Base-by-base conservation (phyloP, 2,113 vertebrate genomes). In the Microtus oregoni region DNA sequence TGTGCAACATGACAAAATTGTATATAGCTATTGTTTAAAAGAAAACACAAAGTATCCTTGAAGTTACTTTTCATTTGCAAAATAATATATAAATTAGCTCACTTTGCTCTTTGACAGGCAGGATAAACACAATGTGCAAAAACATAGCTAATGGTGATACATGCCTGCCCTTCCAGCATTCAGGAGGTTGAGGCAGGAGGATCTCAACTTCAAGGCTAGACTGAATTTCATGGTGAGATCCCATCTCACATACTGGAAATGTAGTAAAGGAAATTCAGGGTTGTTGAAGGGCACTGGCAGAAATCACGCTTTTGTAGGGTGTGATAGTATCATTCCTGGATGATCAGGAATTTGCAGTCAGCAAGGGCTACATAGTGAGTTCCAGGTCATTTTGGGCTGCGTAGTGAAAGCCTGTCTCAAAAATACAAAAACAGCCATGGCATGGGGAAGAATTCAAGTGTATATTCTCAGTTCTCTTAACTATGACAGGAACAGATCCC, bases 281-380 rank as follows among this genome's bases (percentile, higher is more conserved):
- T 9, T 30, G 44, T 6, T 6, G 32, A 55, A 9, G 68, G 10
- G 6, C 6, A 2, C 1, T 7, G 50, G 8, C 5, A 47, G 28
- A 63, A 38, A 32, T 68, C 90, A 91, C 68, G 3, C 1, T 19
- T 38, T 32, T 44, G n/a, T 38, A 28, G 7, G 24, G 52, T 38
- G 24, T 38, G 52, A 24, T 83, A 20, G n/a, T 61, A 81, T 47
- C 13, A 7, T 47, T 47, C 12, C 75, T 28, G 13, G 35, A 28
- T 7, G 22, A 65, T 4, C 7, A 41, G n/a, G 58, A 85, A 28
- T 44, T 44, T 44, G n/a, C 63, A 61, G 5, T 61, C 81, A 82
- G 32, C 20, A 22, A 28, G 58, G 81, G 32, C 24, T 41, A 44
- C n/a, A 19, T 26, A 44, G 81, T 26, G 58, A 85, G 26, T 30